These are phyloP conservation scores for Sisor rabdophorus DNA, from an alignment of 2,113 vertebrate genomes.

Conservation along the genomic window DNA sequence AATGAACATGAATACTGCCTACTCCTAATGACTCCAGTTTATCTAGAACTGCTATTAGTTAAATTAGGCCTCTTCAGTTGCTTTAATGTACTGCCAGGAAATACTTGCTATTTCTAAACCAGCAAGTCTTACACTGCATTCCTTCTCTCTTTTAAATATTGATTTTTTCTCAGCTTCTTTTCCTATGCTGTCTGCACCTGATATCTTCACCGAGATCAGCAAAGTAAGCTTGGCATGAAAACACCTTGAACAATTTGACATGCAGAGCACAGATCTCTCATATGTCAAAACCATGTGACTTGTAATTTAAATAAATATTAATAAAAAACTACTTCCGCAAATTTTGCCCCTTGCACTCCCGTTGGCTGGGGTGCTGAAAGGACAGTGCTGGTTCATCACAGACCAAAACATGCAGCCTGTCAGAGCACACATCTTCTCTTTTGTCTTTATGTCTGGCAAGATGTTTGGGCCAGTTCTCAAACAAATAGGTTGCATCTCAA, in stretches of 20 bases:
- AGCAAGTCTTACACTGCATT: constrained; percentile 3
- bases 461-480: too few species aligned
- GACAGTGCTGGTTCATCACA: too few species aligned
- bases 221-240: neutral
- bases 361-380: too few species aligned
- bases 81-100: neutral
- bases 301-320: neutral
- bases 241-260: neutral
- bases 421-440: too few species aligned
- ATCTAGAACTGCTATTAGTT: neutral
- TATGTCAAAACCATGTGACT: constrained; percentile 8
- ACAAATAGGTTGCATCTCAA: too few species aligned
- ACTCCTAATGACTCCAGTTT: neutral
- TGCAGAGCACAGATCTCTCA: neutral
- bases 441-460: too few species aligned
- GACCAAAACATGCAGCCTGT: too few species aligned
- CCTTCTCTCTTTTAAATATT: constrained; percentile 47
- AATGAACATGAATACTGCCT: neutral
- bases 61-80: neutral
- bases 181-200: neutral
- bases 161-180: constrained; percentile 44
- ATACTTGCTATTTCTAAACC: neutral
- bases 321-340: neutral
- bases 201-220: neutral
- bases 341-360: too few species aligned